Base-by-base conservation (phyloP, 2,888 invertebrate genomes). In the Perdita meconis region DNA sequence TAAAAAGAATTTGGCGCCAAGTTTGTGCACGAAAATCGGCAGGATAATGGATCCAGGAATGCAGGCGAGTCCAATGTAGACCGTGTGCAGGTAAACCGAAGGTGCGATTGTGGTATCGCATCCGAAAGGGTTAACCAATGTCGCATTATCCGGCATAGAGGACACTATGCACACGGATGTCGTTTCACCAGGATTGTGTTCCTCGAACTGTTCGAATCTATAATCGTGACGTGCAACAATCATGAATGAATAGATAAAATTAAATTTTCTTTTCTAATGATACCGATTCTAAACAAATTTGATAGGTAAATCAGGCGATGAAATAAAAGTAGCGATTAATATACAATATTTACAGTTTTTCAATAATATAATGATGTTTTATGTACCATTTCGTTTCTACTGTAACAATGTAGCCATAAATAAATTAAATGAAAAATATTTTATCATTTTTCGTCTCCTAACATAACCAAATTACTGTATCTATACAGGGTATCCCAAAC, bases 81-180 rank as follows among this genome's bases (percentile, higher is more conserved):
- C 93, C 0, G 96, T 97, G 90, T 97, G 96, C 86, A 95, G 92
- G 89, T 95, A 97, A 12, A 97, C 97, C 57, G 94, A 94, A 70
- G 94, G 92, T 13, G 95, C 95, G 76, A 96, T 95, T 34, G 93
- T 94, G 84, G 94, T 94, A 36, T 94, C 93, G 89, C 96, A 96
- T 82, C 94, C 95, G 89, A 93, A 94, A 77, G 94, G 93, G 70
- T 94, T 93, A 0, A 82, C 71, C 5, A 78, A 4, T 1, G 82
- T 79, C 1, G 83, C 74, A 69, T 93, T 93, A 30, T 90, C 88
- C 19, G 94, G 92, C 2, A 93, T 89, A 8, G 95, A 94, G 13
- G 96, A 96, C 0, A 97, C 96, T 87, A 96, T 96, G 90, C 97
- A 97, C 6, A 97, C 96, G 0, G 96, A 95, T 0, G 96, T 96